A percentile compares a stretch with the other conserved stretches of the same genome.
phyloP scores from a whole-genome alignment of 1,140 invertebrate species.

The Triops longicaudatus region DNA sequence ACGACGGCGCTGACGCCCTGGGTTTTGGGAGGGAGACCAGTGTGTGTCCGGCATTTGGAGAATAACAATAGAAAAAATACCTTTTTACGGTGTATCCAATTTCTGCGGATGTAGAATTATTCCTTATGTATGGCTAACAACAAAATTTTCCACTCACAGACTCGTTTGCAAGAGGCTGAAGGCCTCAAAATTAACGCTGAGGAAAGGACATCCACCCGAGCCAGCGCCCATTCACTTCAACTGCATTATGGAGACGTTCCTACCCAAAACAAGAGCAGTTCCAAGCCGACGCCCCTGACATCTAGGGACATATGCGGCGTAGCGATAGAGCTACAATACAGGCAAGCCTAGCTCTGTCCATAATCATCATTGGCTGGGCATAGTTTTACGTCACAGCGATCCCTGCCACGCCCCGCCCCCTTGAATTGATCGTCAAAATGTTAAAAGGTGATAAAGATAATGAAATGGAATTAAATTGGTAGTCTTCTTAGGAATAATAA shows the following conservation, averaged over 20 bases:
- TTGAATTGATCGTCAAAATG: no score
- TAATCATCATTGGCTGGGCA: no score
- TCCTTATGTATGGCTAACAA: background rate
- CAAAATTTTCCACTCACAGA: background rate
- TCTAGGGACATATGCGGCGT: background rate
- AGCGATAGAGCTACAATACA: no score
- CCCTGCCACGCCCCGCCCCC: no score
- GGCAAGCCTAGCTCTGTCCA: no score
- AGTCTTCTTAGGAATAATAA: no score
- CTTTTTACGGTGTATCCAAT: background rate
- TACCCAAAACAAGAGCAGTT: background rate
- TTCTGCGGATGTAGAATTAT: background rate
- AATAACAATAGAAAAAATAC: background rate
- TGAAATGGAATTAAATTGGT: no score
- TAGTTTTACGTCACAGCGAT: no score
- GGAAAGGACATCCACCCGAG: slow-evolving; percentile 4
- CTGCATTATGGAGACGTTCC: slow-evolving; percentile 10
- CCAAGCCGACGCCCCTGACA: slow-evolving; percentile 4
- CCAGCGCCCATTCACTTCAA: slow-evolving; percentile 10
- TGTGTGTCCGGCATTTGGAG: background rate
- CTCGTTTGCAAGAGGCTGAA: slow-evolving; percentile 1
- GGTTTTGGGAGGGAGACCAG: background rate
- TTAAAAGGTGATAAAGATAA: no score
- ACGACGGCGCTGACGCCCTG: slow-evolving; percentile 3
- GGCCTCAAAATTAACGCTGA: slow-evolving; percentile 1